Conservation (phyloP, 2,888 invertebrate genomes). For the Ophion costatus region DNA sequence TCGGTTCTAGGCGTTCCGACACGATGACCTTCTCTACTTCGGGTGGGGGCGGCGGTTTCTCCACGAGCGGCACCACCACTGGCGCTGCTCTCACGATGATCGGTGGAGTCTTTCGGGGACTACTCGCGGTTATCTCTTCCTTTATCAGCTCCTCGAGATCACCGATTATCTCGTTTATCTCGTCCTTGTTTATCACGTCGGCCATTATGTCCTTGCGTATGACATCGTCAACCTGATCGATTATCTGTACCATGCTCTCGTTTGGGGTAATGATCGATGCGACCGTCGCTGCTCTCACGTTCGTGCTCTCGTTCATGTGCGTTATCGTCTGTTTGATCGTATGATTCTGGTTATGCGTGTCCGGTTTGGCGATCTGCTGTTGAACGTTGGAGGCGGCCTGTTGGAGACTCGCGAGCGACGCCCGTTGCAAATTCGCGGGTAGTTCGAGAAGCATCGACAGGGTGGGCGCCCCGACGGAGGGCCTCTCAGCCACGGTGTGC, state of each 20-base stretch:
- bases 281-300: conserved; percentile 57
- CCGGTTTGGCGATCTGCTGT: conserved; percentile 66
- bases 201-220: conserved; percentile 80
- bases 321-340: conserved; percentile 61
- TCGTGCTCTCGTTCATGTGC: conserved; percentile 42
- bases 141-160: conserved; percentile 82
- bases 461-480: conserved; percentile 90
- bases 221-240: conserved; percentile 80
- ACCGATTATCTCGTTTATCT: conserved; percentile 82
- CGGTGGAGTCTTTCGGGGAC: conserved; percentile 71
- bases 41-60: conserved; percentile 67
- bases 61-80: conserved; percentile 55
- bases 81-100: conserved; percentile 64
- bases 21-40: conserved; percentile 66
- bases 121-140: conserved; percentile 78
- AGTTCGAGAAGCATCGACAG: conserved; percentile 89
- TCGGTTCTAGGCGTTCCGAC: conserved; percentile 79
- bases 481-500: conserved; percentile 84
- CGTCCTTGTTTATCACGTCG: conserved; percentile 81
- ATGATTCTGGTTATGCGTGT: conserved; percentile 39
- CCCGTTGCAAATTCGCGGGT: conserved; percentile 81
- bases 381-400: conserved; percentile 60
- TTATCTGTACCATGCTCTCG: conserved; percentile 79
- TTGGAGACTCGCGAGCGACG: conserved; percentile 73
- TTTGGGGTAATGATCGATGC: conserved; percentile 70